These are phyloP conservation scores for Mormyrops attenuatus DNA, from an alignment of 2,797 vertebrate genomes.

Conservation along the genomic window DNA sequence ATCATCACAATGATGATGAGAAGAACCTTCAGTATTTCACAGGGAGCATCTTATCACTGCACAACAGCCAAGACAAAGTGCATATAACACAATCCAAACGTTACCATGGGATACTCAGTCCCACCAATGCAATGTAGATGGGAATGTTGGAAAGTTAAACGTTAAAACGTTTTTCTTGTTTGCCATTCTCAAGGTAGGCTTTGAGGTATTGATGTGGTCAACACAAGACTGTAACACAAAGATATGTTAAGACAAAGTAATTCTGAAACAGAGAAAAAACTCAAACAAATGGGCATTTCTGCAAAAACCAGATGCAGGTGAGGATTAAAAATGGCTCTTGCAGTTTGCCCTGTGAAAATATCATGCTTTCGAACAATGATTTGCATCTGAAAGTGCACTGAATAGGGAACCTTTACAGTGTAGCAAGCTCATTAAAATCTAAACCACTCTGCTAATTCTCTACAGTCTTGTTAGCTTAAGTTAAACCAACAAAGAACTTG, in stretches of 20 bases:
- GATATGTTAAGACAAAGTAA: not conserved
- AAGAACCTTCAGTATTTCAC: not conserved
- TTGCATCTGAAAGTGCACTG: not conserved
- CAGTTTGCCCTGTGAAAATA: not conserved
- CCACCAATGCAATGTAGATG: not conserved
- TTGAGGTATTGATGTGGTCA: not conserved
- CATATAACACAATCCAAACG: not conserved
- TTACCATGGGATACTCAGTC: not conserved
- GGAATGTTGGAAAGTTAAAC: not conserved
- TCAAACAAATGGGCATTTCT: not conserved
- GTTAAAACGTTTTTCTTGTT: not conserved
- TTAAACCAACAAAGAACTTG: not conserved
- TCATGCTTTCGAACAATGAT: not conserved
- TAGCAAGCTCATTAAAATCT: not conserved
- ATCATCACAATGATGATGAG: not conserved
- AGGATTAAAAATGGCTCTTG: not conserved
- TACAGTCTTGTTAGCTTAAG: not conserved
- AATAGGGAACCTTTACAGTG: not conserved
- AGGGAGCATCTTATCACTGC: not conserved
- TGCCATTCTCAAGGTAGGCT: not conserved
- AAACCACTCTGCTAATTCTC: not conserved
- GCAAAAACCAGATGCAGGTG: not conserved
- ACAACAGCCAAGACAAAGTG: not conserved
- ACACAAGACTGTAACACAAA: not conserved
- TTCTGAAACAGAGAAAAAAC: not conserved